phyloP scores from a whole-genome alignment of 2,888 invertebrate genomes.

The Clostera curtula region DNA sequence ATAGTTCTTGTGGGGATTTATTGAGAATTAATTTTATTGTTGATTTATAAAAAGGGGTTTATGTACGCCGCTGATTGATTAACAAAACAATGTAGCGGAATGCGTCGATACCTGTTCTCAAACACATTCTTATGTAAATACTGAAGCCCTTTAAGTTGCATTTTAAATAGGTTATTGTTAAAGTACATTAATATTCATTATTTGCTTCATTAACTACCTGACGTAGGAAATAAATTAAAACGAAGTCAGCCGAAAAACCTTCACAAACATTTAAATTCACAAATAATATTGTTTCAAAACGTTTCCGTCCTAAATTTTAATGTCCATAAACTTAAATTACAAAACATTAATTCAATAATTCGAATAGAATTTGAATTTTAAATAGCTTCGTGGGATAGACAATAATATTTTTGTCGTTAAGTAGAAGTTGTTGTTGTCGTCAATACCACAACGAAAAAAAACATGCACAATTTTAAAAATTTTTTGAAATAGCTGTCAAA shows the following conservation, averaged over 20 bases:
- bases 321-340: slow-evolving; percentile 5
- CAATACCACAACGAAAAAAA: no score
- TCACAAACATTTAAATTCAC: slow-evolving; percentile 9
- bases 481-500: no score
- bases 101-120: slow-evolving; percentile 17
- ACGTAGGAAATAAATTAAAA: slow-evolving; percentile 16
- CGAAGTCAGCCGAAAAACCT: slow-evolving; percentile 13
- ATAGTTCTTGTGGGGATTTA: slow-evolving; percentile 25
- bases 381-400: no score
- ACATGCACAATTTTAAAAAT: no score
- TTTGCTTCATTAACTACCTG: slow-evolving; percentile 21
- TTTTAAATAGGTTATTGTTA: slow-evolving; percentile 31
- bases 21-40: slow-evolving; percentile 26
- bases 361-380: not conserved
- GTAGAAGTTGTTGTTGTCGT: no score
- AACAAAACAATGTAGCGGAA: slow-evolving; percentile 13
- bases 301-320: slow-evolving; percentile 14
- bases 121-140: slow-evolving; percentile 32
- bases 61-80: slow-evolving; percentile 15
- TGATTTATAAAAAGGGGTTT: slow-evolving; percentile 20
- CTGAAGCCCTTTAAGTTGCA: slow-evolving; percentile 22
- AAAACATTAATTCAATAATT: slow-evolving; percentile 2
- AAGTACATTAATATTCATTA: slow-evolving; percentile 28
- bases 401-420: no score
- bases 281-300: slow-evolving; percentile 6